Conservation (phyloP, 2,888 invertebrate species). For the Prosapia bicincta region DNA sequence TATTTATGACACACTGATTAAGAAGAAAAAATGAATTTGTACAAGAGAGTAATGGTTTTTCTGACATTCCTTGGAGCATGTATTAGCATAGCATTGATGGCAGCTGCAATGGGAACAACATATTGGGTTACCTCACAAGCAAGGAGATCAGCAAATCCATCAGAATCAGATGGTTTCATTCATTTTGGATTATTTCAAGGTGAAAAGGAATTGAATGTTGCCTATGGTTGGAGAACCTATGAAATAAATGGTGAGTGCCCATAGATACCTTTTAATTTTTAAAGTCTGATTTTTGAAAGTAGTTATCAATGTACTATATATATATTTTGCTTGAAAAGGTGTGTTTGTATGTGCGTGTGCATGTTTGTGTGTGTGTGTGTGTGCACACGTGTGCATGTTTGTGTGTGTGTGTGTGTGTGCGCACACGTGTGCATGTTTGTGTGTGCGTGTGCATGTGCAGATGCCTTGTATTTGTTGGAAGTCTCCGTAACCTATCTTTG, state of each 20-base stretch:
- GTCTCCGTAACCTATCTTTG: no score
- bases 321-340: no score
- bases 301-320: no score
- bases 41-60: constrained; percentile 74
- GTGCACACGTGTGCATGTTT: no score
- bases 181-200: constrained; percentile 87
- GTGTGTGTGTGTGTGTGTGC: no score
- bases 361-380: no score
- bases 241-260: constrained; percentile 69
- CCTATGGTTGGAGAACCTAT: constrained; percentile 73
- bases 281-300: no score
- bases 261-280: background rate
- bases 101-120: constrained; percentile 78
- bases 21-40: constrained; percentile 56
- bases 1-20: constrained; percentile 15
- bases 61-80: constrained; percentile 78
- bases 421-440: no score
- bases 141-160: constrained; percentile 56
- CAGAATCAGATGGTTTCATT: constrained; percentile 67
- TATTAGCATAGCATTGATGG: constrained; percentile 70
- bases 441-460: no score
- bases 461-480: no score
- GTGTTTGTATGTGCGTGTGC: no score
- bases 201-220: constrained; percentile 74
- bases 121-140: constrained; percentile 77